phyloP scores from a whole-genome alignment of 1,140 invertebrate species.

The Magallana gigas region DNA sequence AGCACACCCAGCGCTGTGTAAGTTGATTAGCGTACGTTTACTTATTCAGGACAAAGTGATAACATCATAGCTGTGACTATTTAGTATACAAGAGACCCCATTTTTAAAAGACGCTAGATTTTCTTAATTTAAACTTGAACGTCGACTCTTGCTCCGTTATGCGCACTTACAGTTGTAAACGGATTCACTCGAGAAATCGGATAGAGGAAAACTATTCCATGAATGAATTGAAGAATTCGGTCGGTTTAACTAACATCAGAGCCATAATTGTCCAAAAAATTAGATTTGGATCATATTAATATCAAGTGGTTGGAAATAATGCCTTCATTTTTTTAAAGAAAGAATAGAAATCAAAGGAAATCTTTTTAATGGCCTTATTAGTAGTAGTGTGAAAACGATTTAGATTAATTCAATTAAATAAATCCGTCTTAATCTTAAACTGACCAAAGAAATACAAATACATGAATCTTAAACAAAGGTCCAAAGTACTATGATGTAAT shows the following conservation, averaged over 20 bases:
- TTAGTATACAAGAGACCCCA: background rate
- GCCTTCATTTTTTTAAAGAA: background rate
- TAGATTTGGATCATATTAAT: background rate
- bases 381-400: background rate
- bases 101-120: constrained; percentile 32
- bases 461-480: background rate
- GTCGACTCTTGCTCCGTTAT: background rate
- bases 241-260: background rate
- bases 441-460: background rate
- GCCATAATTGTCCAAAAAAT: constrained; percentile 15
- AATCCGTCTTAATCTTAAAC: constrained; percentile 4
- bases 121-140: constrained; percentile 26
- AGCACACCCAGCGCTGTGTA: background rate
- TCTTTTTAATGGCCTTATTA: background rate
- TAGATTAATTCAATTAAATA: background rate
- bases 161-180: constrained; percentile 3
- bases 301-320: background rate
- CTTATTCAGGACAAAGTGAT: constrained; percentile 7
- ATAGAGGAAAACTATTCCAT: constrained; percentile 10
- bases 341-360: background rate
- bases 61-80: background rate
- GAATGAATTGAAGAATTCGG: background rate
- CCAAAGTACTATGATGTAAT: too few relatives aligned
- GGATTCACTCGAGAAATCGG: constrained; percentile 10
- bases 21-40: background rate